A percentile compares a stretch with the other conserved stretches of the same genome.
phyloP scores from a whole-genome alignment of 2,797 vertebrate species.

The Bradypodion pumilum region DNA sequence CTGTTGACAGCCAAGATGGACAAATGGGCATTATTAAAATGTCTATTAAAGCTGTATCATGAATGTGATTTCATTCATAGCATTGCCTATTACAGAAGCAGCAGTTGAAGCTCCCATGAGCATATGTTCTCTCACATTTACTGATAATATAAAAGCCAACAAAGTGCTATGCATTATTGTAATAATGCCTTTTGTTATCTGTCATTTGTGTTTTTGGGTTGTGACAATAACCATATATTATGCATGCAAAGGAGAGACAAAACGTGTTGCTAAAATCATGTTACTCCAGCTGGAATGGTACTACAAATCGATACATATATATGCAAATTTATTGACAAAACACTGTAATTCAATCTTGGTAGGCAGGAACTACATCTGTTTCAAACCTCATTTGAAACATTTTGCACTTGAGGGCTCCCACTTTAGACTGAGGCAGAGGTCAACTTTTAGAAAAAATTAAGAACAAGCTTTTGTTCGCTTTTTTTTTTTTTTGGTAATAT shows the following conservation, averaged over 20 bases:
- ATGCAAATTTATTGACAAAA: not conserved
- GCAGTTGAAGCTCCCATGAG: slow-evolving; percentile 10
- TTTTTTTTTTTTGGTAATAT: not conserved
- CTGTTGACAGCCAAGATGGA: slow-evolving; percentile 56
- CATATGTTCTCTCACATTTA: slow-evolving; percentile 32
- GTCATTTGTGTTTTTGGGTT: slow-evolving; percentile 36
- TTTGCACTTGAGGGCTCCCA: not conserved
- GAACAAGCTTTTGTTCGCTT: too few species aligned
- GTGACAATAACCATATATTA: slow-evolving; percentile 30
- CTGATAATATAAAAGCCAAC: slow-evolving; percentile 35
- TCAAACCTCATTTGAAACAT: not conserved
- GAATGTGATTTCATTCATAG: slow-evolving; percentile 59
- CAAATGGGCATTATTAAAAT: slow-evolving; percentile 57
- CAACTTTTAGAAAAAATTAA: not conserved
- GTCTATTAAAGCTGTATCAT: slow-evolving; percentile 53
- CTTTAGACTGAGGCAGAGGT: not conserved
- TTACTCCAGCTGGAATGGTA: not conserved
- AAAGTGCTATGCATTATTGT: not conserved
- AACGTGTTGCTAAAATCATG: not conserved
- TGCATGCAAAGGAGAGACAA: not conserved
- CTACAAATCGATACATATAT: not conserved
- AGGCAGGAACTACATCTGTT: not conserved
- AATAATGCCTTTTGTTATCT: slow-evolving; percentile 12
- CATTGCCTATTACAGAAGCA: slow-evolving; percentile 40
- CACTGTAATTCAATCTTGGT: not conserved